phyloP scores from a whole-genome alignment of 2,113 vertebrate genomes.

The Haemorhous mexicanus region DNA sequence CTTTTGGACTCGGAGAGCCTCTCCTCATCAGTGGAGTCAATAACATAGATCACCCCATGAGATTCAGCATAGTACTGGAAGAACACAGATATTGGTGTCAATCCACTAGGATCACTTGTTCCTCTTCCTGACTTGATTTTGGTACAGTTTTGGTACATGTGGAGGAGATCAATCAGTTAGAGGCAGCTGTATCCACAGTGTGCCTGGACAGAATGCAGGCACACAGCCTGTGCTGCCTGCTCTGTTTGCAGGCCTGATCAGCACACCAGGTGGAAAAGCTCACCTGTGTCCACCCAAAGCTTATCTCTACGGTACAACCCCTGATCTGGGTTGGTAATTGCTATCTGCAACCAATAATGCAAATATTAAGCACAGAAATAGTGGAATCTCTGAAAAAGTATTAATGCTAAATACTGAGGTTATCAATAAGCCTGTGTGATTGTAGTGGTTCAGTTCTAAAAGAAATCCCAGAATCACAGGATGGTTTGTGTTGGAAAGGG shows the following conservation, averaged over 20 bases:
- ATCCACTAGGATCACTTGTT: rapidly evolving
- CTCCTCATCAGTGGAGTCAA: slow-evolving; percentile 94
- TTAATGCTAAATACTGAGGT: neutral
- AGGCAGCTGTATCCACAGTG: neutral
- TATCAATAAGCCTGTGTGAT: neutral
- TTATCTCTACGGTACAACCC: neutral
- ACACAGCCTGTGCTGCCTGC: neutral
- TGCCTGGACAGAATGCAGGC: neutral
- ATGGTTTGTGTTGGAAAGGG: neutral
- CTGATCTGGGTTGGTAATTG: neutral
- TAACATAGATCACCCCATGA: slow-evolving; percentile 95
- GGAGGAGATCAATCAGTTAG: neutral
- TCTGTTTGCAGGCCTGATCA: neutral
- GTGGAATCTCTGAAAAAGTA: neutral
- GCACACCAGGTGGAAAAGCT: neutral
- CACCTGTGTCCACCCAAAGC: neutral
- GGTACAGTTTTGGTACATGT: neutral
- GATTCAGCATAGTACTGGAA: slow-evolving; percentile 94
- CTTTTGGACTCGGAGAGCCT: slow-evolving; percentile 90
- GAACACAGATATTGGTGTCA: neutral
- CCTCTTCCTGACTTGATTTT: neutral
- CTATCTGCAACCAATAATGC: neutral
- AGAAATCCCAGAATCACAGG: neutral
- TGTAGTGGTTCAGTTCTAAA: neutral
- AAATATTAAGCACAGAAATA: neutral